Base-by-base conservation (phyloP, 2,888 invertebrate species). In the Chrysotoxum bicinctum region DNA sequence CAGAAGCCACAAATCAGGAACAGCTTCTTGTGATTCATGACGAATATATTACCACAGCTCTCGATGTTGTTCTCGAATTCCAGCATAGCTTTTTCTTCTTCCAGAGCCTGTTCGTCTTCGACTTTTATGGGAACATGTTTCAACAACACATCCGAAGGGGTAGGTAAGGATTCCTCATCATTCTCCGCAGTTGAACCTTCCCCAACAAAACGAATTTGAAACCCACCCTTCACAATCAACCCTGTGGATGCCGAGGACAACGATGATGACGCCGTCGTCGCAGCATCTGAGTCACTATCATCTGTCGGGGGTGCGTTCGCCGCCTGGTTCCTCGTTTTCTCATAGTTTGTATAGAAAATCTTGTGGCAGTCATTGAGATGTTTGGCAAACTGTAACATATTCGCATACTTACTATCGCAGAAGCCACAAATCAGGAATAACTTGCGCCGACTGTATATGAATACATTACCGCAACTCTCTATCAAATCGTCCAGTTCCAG, bases 21-120 rank as follows among this genome's bases (percentile, higher is more conserved):
- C 21, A 90, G 54, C 74, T 88, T 87, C 69, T 87, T 78, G 8
- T 88, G 68, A 73, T 88, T 87, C 30, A 89, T 62, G 3, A 88
- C 73, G 21, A 90, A 88, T 19, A 91, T 88, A 76, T 90, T 90
- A 26, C 90, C 91, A 69, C 91, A 91, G 10, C 88, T 89, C 66
- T 90, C 89, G 48, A 82, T 82, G 52, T 86, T 81, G 14, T 86
- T 50, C 9, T 80, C 80, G 9, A 85, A 85, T 26, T 62, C 68
- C 14, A 69, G 16, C 14, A n/a, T 48, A 10, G 40, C 35, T 2
- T 54, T 69, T 2, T 58, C 73, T 10, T 76, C 76, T 19, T 64
- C 60, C 19, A 52, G 50, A 21, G 7, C 5, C 45, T 43, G 26
- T 10, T 76, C 79, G 12, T 62, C 54, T 52, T 84, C 81, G 37